A percentile compares a stretch with the other conserved stretches of the same genome.
These are phyloP conservation scores for Blennius ocellaris DNA, from an alignment of 2,113 vertebrate species.

Conservation along the genomic window DNA sequence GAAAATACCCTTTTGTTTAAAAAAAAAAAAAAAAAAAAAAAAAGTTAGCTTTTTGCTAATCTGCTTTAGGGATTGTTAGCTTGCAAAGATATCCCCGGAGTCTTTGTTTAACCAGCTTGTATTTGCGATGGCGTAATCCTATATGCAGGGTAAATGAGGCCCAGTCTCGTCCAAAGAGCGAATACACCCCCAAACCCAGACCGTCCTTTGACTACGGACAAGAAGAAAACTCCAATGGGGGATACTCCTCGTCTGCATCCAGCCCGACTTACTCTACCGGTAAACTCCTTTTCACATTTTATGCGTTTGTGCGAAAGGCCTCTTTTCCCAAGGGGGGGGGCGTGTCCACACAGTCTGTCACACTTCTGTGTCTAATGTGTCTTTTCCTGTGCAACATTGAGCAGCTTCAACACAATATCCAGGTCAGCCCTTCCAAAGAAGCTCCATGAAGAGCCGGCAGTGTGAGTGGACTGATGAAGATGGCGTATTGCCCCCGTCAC, in stretches of 20 bases:
- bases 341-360: background rate
- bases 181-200: slow-evolving; percentile 89
- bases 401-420: slow-evolving; percentile 49
- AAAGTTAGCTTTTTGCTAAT: no score
- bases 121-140: background rate
- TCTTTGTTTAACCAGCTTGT: background rate
- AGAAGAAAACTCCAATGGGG: slow-evolving; percentile 87
- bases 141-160: slow-evolving; percentile 87
- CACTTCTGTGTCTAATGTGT: slow-evolving; percentile 40
- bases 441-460: slow-evolving; percentile 69
- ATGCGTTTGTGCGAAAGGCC: background rate
- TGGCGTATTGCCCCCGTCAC: slow-evolving; percentile 9
- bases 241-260: slow-evolving; percentile 71
- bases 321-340: background rate
- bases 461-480: slow-evolving; percentile 74
- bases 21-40: no score
- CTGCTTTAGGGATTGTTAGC: background rate
- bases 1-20: background rate
- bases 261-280: slow-evolving; percentile 69
- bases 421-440: slow-evolving; percentile 62
- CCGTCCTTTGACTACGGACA: slow-evolving; percentile 86
- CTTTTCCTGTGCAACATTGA: slow-evolving; percentile 57
- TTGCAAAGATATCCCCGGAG: background rate
- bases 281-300: slow-evolving; percentile 38
- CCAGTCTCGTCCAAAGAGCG: slow-evolving; percentile 86